These are phyloP conservation scores for Ailuropoda melanoleuca DNA, from an alignment of 2,113 vertebrate species.

Conservation along the genomic window DNA sequence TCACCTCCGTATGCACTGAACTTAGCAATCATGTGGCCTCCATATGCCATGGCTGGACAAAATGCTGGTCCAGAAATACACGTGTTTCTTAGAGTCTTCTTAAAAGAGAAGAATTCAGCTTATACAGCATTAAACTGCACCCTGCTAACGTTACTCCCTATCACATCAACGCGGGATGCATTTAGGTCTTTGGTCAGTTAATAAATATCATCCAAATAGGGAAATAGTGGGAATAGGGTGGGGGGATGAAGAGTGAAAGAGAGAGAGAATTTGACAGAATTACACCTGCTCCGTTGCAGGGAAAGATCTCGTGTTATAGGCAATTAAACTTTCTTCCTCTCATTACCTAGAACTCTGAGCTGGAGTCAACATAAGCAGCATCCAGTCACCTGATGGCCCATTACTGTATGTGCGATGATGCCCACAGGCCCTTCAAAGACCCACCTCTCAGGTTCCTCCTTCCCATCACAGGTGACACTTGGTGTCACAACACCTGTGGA, in stretches of 20 bases:
- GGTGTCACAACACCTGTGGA: constrained; percentile 13
- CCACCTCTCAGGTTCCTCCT: not conserved
- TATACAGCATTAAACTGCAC: not conserved
- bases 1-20: constrained; percentile 8
- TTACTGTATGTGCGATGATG: constrained; percentile 9
- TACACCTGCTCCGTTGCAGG: not conserved
- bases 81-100: not conserved
- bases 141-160: not conserved
- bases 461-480: constrained; percentile 43
- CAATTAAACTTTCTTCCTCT: not conserved
- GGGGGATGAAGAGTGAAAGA: not conserved
- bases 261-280: not conserved
- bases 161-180: not conserved
- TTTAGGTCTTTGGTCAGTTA: not conserved
- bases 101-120: constrained; percentile 36
- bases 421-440: not conserved
- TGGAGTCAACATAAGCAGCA: not conserved
- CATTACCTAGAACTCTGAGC: constrained; percentile 12
- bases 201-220: not conserved
- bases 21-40: constrained; percentile 26
- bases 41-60: not conserved
- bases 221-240: not conserved
- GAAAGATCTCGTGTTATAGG: not conserved
- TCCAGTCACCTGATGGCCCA: constrained; percentile 13
- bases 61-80: not conserved